phyloP scores from a whole-genome alignment of 2,797 vertebrate genomes.

The Sebastiscus albofasciatus region DNA sequence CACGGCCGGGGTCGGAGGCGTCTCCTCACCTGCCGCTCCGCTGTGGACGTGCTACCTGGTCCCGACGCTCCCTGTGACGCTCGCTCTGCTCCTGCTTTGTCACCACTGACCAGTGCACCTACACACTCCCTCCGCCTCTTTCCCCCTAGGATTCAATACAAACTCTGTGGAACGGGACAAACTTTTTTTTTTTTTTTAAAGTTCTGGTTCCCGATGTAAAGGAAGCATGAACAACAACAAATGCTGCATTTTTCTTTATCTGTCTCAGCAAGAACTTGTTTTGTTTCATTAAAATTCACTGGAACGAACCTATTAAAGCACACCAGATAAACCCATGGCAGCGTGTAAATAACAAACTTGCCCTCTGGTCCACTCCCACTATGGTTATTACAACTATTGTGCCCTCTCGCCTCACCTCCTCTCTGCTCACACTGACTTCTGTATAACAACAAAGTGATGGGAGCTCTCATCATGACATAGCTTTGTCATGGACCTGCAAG shows the following conservation, averaged over 20 bases:
- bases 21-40: constrained; percentile 63
- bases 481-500: constrained; percentile 22
- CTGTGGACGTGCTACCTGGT: constrained; percentile 37
- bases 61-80: constrained; percentile 27
- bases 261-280: constrained; percentile 19
- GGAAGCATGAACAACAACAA: constrained; percentile 27
- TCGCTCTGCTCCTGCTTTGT: constrained; percentile 58
- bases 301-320: constrained; percentile 35
- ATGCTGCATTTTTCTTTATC: neutral
- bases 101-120: constrained; percentile 70
- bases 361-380: constrained; percentile 25
- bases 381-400: constrained; percentile 7
- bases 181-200: neutral
- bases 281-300: constrained; percentile 22
- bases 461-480: constrained; percentile 6
- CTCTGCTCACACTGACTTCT: constrained; percentile 27
- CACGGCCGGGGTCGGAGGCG: constrained; percentile 64
- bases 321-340: constrained; percentile 34
- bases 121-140: neutral
- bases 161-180: constrained; percentile 24
- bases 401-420: constrained; percentile 17
- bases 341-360: constrained; percentile 63
- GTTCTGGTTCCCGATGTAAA: neutral
- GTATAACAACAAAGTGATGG: constrained; percentile 28
- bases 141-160: neutral